Evolutionary conservation across 2,113 vertebrate species (phyloP).

Genomic region (Percina caprodes): DNA sequence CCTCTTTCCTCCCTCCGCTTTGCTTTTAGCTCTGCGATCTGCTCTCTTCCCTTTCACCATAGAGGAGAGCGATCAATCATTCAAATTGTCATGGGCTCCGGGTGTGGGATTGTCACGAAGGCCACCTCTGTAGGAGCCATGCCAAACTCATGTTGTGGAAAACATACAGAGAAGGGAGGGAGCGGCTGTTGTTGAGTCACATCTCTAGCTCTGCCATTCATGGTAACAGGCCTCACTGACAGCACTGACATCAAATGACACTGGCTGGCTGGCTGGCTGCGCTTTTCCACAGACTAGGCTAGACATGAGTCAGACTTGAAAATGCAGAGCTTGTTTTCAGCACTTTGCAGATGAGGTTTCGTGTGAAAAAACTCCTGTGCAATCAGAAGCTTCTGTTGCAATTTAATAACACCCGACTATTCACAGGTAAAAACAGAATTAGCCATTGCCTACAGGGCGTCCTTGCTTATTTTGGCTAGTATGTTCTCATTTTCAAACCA

Average conservation of each 20-base stretch:
- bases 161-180: conserved; percentile 34
- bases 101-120: conserved; percentile 66
- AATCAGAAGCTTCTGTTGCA: conserved; percentile 14
- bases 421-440: conserved; percentile 11
- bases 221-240: conserved; percentile 55
- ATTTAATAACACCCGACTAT: conserved; percentile 19
- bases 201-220: conserved; percentile 59
- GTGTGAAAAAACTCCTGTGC: conserved; percentile 31
- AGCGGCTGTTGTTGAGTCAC: conserved; percentile 37
- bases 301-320: conserved; percentile 78
- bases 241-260: conserved; percentile 60
- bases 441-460: conserved; percentile 9
- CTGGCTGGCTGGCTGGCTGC: conserved; percentile 38
- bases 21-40: conserved; percentile 23
- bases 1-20: conserved; percentile 44
- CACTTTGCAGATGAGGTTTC: conserved; percentile 65
- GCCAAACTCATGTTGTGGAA: conserved; percentile 50
- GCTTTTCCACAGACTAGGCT: conserved; percentile 54
- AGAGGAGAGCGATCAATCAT: conserved; percentile 74
- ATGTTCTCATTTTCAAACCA: conserved; percentile 17
- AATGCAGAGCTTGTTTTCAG: conserved; percentile 63
- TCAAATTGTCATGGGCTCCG: conserved; percentile 68
- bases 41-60: conserved; percentile 48
- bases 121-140: conserved; percentile 53
- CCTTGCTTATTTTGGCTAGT: conserved; percentile 13